Evolutionary conservation across 1,140 invertebrate species (phyloP), one percentile per base, ranked within the genome.

Genomic region (Venturia canescens): DNA sequence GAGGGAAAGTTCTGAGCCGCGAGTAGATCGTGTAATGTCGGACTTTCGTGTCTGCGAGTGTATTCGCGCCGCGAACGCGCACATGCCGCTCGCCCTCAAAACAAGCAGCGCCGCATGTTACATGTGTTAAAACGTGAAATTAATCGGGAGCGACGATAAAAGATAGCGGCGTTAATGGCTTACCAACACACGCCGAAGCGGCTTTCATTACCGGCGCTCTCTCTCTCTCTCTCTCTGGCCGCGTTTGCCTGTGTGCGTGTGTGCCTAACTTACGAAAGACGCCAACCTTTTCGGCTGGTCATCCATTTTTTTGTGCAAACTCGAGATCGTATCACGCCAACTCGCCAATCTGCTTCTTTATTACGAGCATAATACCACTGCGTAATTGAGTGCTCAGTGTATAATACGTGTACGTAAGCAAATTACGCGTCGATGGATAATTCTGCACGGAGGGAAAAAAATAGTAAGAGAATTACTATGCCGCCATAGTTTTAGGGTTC

Each of bases 91-190:
- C n/a, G 63, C 81, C 34, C 50, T 57, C 57, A 21, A 57, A 77
- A 31, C 53, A 29, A 66, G 29, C 26, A 60, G 38, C 70, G n/a
- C n/a, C n/a, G n/a, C 66, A 82, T 82, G 34, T 84, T 23, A 66
- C 76, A 34, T 82, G 84, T 80, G 79, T 80, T 84, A 82, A 84
- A 85, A 87, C 83, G 85, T 86, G 86, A 86, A 88, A 88, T 88
- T 88, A 88, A 88, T 88, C 87, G 86, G 81, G 82, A 78, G 74
- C 78, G 72, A 67, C 80, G 83, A 87, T 84, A 80, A 66, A 78
- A 88, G 87, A 88, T 87, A 87, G 86, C 85, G 80, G 72, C 21
- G 83, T 84, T 88, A 87, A 88, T 88, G 88, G 86, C 84, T 82
- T 82, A 78, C 80, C 80, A 38, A 80, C 78, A 83, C 82, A 66